A percentile compares a stretch with the other conserved stretches of the same genome.
Conservation (phyloP, 1,140 invertebrate species). For the Cydia pomonella region DNA sequence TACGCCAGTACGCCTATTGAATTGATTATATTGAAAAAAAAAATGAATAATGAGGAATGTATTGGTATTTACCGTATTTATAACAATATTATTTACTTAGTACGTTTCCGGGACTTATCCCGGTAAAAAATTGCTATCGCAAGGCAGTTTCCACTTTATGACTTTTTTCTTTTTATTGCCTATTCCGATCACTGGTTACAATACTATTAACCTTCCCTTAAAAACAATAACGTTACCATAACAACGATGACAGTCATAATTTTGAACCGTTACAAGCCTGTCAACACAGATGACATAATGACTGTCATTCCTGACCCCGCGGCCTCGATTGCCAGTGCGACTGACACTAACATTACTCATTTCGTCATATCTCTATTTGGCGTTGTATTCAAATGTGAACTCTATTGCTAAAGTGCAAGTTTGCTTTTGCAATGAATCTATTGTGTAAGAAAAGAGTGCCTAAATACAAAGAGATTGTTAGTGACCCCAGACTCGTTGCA, state of each 20-base stretch:
- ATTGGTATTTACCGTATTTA: too few relatives aligned
- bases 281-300: slow-evolving; percentile 25
- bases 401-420: background rate
- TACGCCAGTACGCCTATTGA: too few relatives aligned
- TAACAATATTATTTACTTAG: too few relatives aligned
- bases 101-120: too few relatives aligned
- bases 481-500: background rate
- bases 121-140: too few relatives aligned
- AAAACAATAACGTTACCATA: too few relatives aligned
- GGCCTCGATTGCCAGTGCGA: slow-evolving; percentile 11
- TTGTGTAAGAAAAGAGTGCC: background rate
- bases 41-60: too few relatives aligned
- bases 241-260: background rate
- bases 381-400: background rate
- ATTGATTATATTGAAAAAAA: too few relatives aligned
- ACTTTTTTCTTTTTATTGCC: too few relatives aligned
- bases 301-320: slow-evolving; percentile 10
- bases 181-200: too few relatives aligned
- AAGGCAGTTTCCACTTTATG: too few relatives aligned
- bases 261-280: background rate
- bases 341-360: background rate
- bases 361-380: background rate
- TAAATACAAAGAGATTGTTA: background rate
- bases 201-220: too few relatives aligned
- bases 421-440: background rate